A percentile compares a stretch with the other conserved stretches of the same genome.
Evolutionary conservation across 2,113 vertebrate genomes (phyloP).

Genomic region (Gorsachius goisagi): DNA sequence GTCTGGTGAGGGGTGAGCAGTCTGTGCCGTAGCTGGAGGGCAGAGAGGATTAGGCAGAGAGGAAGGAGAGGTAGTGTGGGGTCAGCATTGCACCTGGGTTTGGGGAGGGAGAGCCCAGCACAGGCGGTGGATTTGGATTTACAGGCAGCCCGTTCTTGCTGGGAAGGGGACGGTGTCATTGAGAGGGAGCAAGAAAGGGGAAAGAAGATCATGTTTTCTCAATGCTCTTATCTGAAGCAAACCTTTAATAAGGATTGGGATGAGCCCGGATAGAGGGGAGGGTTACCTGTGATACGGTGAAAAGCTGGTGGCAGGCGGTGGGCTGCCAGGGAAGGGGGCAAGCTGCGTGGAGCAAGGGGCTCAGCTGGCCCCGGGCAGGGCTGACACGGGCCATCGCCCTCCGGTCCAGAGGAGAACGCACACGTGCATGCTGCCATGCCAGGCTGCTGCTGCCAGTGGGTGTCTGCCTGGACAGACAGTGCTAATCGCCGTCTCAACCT

Average conservation of each 20-base stretch:
- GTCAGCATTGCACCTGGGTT: rapidly evolving
- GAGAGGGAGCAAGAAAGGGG: constrained; percentile 23
- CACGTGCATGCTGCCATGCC: rapidly evolving
- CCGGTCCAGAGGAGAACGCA: rapidly evolving
- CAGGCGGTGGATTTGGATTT: background rate
- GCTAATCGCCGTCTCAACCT: rapidly evolving
- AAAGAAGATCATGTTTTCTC: constrained; percentile 61
- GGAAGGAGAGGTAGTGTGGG: rapidly evolving
- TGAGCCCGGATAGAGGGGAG: constrained; percentile 10
- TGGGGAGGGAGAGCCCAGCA: background rate
- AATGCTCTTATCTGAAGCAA: constrained; percentile 55
- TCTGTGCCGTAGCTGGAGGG: background rate
- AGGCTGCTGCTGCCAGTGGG: background rate
- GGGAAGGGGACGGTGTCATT: constrained; percentile 37
- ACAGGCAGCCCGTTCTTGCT: rapidly evolving
- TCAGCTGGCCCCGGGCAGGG: background rate
- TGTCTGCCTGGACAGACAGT: rapidly evolving
- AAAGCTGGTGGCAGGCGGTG: background rate
- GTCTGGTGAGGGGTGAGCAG: rapidly evolving
- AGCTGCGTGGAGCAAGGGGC: rapidly evolving
- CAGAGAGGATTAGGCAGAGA: background rate
- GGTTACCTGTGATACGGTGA: background rate
- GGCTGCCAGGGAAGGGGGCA: rapidly evolving
- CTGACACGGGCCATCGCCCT: background rate
- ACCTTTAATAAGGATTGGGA: constrained; percentile 61